Evolutionary conservation across 1,140 invertebrate species (phyloP), one percentile per base, ranked within the genome.

Genomic region (Eurosta solidaginis): DNA sequence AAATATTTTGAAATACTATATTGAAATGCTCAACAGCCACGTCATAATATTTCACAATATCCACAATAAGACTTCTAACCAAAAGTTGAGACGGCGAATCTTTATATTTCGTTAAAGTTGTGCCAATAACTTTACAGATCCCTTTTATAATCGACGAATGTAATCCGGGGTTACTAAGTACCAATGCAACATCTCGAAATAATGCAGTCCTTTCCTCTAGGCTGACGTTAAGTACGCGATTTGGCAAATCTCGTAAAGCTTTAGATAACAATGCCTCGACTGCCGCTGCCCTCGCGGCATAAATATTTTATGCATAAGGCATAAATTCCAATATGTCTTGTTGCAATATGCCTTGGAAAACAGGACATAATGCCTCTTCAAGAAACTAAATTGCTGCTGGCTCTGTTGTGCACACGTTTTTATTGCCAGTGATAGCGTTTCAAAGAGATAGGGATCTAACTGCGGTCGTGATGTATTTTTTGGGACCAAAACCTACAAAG

Each of bases 71-170:
- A 75, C 90, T 90, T 80, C 91, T 91, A 20, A 96, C 91, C 83
- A 93, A 92, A 45, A 91, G 91, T 83, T 95, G 93, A 3, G 95
- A 97, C 78, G 90, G 88, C 63, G 91, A 90, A 89, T 97, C 95
- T 81, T 92, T 90, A 83, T 96, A 96, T 80, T 93, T 91, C 77
- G 92, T 92, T 78, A 96, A 88, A 10, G 94, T 94, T 33, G 92
- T 89, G 17, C 92, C 91, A 77, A 96, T 85, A 74, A 93, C 90
- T 85, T 93, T 93, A 81, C 94, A 95, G 78, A 96, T 91, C 79
- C 93, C 94, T 82, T 92, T 91, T 25, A 96, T 90, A 78, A 94
- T 92, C 81, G 91, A 91, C 79, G 95, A 94, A 84, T 92, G 93
- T 68, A 96, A 92, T 79, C 92, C 79, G 44, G 73, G 45, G 52